Evolutionary conservation across 2,113 vertebrate genomes (phyloP).

Genomic region (Nothobranchius furzeri): DNA sequence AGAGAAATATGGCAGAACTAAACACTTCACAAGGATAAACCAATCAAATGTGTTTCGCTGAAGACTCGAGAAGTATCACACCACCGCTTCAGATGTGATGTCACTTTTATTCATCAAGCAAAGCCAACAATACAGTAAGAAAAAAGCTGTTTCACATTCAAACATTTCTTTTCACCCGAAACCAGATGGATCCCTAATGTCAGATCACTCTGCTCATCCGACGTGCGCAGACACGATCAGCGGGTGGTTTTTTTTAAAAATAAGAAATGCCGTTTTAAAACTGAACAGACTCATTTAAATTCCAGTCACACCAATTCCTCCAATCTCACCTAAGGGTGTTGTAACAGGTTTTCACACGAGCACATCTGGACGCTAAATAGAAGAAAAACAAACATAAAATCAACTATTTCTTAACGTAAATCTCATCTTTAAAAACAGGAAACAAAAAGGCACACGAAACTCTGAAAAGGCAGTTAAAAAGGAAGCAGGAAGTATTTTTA

Average conservation of each 20-base stretch:
- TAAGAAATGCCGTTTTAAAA: too few relatives aligned
- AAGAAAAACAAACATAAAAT: not conserved
- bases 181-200: not conserved
- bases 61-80: too few relatives aligned
- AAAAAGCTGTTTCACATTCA: too few relatives aligned
- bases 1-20: too few relatives aligned
- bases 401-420: constrained; percentile 2
- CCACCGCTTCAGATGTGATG: too few relatives aligned
- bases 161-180: not conserved
- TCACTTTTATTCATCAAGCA: too few relatives aligned
- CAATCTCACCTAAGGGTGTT: not conserved
- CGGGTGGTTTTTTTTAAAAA: too few relatives aligned
- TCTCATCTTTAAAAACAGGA: not conserved
- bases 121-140: too few relatives aligned
- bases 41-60: too few relatives aligned
- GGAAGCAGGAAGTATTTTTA: constrained; percentile 15
- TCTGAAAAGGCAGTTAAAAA: constrained; percentile 8
- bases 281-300: not conserved
- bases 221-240: too few relatives aligned
- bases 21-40: too few relatives aligned
- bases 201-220: too few relatives aligned
- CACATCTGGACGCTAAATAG: constrained; percentile 35
- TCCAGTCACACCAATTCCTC: not conserved
- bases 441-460: constrained; percentile 39
- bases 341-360: constrained; percentile 17